Conservation (phyloP, 2,797 vertebrate genomes). For the Poeciliopsis gracilis region DNA sequence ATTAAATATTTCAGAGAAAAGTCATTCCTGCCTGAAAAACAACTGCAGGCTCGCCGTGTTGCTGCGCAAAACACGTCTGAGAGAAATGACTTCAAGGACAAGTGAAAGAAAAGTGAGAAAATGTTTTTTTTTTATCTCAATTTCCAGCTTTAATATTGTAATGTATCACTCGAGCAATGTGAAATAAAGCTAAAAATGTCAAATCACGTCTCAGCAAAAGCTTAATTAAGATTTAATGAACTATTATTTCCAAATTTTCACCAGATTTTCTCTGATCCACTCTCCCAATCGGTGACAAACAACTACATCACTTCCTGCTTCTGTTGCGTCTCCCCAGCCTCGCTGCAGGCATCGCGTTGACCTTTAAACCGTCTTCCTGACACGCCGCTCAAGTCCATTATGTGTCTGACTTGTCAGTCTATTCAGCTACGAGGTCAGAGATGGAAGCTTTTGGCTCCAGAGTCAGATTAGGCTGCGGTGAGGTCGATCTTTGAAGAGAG, state of each 20-base stretch:
- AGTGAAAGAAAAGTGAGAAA: background rate
- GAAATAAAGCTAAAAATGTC: background rate
- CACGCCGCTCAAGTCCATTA: slow-evolving; percentile 19
- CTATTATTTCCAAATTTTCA: background rate
- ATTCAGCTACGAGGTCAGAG: slow-evolving; percentile 22
- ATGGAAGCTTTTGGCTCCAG: background rate
- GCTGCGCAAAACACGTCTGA: background rate
- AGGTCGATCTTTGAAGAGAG: slow-evolving; percentile 29
- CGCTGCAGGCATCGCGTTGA: slow-evolving; percentile 28
- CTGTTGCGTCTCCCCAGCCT: slow-evolving; percentile 15
- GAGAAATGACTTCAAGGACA: background rate
- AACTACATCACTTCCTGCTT: background rate
- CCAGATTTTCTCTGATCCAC: background rate
- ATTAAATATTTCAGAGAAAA: slow-evolving; percentile 19
- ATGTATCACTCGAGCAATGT: background rate
- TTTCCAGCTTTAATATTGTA: background rate
- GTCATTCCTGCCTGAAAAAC: background rate
- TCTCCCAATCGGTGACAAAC: background rate
- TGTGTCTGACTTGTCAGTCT: slow-evolving; percentile 13
- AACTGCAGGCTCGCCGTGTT: background rate
- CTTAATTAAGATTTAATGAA: background rate
- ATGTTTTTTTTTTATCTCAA: background rate
- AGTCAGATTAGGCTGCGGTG: background rate
- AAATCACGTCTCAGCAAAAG: background rate
- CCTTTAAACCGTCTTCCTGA: slow-evolving; percentile 44